Evolutionary conservation across 2,888 invertebrate species (phyloP), one percentile per base, ranked within the genome.

Genomic region (Ramazzottius varieornatus): DNA sequence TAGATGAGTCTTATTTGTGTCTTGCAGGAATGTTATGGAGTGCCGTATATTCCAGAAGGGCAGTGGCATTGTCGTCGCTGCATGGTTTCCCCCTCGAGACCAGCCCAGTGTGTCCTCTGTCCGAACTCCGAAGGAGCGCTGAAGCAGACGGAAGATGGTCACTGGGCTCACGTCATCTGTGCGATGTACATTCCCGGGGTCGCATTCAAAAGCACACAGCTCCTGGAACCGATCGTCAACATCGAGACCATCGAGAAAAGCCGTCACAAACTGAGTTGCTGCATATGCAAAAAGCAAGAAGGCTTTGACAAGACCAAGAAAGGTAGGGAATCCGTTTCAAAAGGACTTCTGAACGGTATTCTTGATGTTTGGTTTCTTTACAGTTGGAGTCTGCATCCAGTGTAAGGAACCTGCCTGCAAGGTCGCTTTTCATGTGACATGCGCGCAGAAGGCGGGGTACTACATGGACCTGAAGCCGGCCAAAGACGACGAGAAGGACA

Each of bases 131-230:
- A 92, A 65, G 98, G 98, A 66, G 98, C 98, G 33, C 94, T 98
- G 75, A 99, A 99, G 77, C 94, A 94, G 78, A 93, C 94, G 0
- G 93, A 93, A 75, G 84, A 88, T 72, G 82, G 86, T 0, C 85
- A 87, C 0, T 98, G 98, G 98, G 94, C 93, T 1, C 98, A 98
- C 75, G 96, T 98, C 1, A 90, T 94, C 0, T 98, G 98, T 76
- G 96, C 96, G 0, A 80, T 98, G 1, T 98, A 98, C 96, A 92
- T 98, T 71, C 98, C 96, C 1, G 98, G 98, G 82, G 94, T 82
- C 0, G 82, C 90, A 69, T 98, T 98, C 76, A 94, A 94, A 0
- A 98, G 98, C 75, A 93, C 93, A 0, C 94, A 82, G 13, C 94
- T 96, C 73, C 79, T 96, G 70, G 98, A 98, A 76, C 98, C 98